Conservation (phyloP, 2,888 invertebrate species). For the Drosophila kambysellisi region DNA sequence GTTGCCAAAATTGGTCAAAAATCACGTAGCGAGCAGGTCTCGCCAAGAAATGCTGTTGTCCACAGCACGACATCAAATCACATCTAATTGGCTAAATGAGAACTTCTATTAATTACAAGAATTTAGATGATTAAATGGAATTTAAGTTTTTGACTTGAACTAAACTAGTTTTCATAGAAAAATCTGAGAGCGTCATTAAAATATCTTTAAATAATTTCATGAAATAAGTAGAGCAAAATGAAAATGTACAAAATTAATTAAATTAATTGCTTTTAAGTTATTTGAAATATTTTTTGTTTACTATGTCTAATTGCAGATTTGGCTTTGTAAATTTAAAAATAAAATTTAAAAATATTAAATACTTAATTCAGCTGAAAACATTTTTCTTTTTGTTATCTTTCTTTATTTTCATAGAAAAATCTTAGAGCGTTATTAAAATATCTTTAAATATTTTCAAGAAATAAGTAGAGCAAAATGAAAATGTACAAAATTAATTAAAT, state of each 20-base stretch:
- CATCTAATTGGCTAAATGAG: conserved; percentile 49
- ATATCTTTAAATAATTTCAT: background rate
- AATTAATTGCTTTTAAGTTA: background rate
- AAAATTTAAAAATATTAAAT: background rate
- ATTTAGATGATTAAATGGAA: conserved; percentile 3
- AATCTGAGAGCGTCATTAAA: background rate
- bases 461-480: background rate
- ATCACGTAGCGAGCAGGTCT: conserved; percentile 59
- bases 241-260: background rate
- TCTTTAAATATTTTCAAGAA: background rate
- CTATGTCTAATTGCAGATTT: background rate
- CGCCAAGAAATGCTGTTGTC: conserved; percentile 18
- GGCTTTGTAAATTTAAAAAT: background rate
- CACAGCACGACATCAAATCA: conserved; percentile 14
- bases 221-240: background rate
- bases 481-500: background rate
- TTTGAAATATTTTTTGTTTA: background rate
- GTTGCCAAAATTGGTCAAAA: conserved; percentile 44
- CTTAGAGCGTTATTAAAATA: background rate
- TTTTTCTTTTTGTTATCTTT: background rate
- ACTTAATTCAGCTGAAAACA: background rate
- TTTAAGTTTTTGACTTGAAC: background rate
- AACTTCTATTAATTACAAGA: conserved; percentile 27
- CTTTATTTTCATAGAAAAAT: background rate
- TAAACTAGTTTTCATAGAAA: background rate